These are phyloP conservation scores for Scopus umbretta DNA, from an alignment of 2,113 vertebrate genomes.

Conservation along the genomic window DNA sequence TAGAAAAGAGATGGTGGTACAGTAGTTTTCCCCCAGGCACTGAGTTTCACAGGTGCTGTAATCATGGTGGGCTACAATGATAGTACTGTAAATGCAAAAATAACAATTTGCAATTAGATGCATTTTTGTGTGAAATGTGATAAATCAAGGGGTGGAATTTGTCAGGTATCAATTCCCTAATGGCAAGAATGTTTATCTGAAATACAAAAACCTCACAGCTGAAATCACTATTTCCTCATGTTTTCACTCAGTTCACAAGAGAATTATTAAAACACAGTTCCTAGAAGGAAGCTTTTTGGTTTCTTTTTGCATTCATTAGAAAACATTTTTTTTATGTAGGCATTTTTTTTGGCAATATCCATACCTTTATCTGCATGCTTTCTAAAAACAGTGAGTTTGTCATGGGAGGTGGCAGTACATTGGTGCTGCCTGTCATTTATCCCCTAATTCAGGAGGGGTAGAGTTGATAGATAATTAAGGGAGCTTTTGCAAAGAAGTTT, in stretches of 20 bases:
- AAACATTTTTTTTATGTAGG: neutral
- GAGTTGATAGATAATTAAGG: neutral
- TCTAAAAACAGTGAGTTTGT: neutral
- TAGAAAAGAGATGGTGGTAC: neutral
- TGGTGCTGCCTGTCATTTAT: neutral
- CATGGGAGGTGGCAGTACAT: neutral
- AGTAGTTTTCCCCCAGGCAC: slow-evolving; percentile 1
- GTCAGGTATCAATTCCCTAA: slow-evolving; percentile 16
- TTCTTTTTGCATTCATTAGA: slow-evolving; percentile 12
- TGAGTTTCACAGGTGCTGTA: slow-evolving; percentile 38
- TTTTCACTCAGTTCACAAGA: slow-evolving; percentile 16
- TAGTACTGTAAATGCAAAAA: slow-evolving; percentile 29
- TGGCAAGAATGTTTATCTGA: slow-evolving; percentile 29
- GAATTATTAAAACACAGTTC: slow-evolving; percentile 9
- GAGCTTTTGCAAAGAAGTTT: neutral
- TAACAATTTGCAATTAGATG: slow-evolving; percentile 38
- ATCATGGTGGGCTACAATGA: slow-evolving; percentile 16
- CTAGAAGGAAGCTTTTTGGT: neutral
- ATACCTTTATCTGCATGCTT: neutral
- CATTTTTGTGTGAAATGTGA: slow-evolving; percentile 55
- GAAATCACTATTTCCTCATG: slow-evolving; percentile 11
- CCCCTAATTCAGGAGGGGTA: neutral
- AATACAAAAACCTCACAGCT: neutral
- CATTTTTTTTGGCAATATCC: neutral
- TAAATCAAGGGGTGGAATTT: slow-evolving; percentile 50